Evolutionary conservation across 2,888 invertebrate species (phyloP).

Genomic region (Proisotoma minuta): DNA sequence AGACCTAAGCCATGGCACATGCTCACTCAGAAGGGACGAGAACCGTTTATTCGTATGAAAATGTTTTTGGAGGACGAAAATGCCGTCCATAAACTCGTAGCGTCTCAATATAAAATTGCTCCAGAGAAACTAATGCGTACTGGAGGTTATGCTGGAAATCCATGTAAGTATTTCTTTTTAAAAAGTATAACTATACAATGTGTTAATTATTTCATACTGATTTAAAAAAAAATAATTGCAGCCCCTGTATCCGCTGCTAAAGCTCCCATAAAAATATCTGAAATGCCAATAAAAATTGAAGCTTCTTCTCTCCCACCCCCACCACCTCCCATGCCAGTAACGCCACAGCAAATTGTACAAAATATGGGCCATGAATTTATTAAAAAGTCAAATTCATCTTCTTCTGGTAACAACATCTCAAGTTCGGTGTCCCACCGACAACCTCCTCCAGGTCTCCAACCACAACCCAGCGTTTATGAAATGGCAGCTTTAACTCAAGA

Average conservation of each 20-base stretch:
- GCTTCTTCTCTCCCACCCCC: constrained; percentile 55
- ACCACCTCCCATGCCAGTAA: constrained; percentile 60
- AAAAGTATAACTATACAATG: background rate
- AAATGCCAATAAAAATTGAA: constrained; percentile 44
- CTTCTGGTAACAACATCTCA: constrained; percentile 37
- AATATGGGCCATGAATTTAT: constrained; percentile 33
- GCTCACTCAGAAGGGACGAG: constrained; percentile 77
- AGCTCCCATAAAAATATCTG: constrained; percentile 43
- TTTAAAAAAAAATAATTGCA: background rate
- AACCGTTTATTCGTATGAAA: constrained; percentile 96
- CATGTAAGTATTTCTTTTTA: constrained; percentile 60
- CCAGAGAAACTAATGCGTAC: constrained; percentile 96
- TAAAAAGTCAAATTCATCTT: constrained; percentile 37
- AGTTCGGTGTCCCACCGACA: constrained; percentile 36
- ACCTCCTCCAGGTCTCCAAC: constrained; percentile 41
- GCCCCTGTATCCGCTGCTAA: constrained; percentile 47
- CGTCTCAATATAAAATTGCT: constrained; percentile 96
- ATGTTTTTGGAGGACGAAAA: constrained; percentile 95
- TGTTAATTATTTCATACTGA: constrained; percentile 1
- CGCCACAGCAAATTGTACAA: constrained; percentile 53
- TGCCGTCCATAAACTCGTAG: constrained; percentile 89
- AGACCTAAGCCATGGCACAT: constrained; percentile 99
- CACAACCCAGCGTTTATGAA: constrained; percentile 91
- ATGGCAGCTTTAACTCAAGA: constrained; percentile 95
- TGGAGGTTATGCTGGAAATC: constrained; percentile 81